Base-by-base conservation (phyloP, 2,888 invertebrate genomes). In the Eristalinus sepulchralis region DNA sequence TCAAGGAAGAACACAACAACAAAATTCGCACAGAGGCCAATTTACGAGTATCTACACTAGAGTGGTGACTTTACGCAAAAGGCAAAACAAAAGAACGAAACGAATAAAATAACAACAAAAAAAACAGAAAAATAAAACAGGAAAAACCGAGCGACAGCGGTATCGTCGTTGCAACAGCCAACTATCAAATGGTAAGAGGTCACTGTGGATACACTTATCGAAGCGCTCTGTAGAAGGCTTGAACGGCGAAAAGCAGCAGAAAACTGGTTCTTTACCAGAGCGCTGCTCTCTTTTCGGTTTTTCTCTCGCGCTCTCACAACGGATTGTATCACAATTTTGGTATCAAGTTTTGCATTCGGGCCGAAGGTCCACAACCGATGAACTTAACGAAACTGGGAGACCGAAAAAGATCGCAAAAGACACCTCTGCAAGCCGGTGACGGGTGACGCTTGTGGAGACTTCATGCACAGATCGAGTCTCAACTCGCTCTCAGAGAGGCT, bases 171-270 rank as follows among this genome's bases (percentile, higher is more conserved):
- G 66, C 87, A 87, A 79, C 79, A 72, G 76, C 76, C 83, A 83
- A 87, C 83, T 80, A 80, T 83, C 87, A 83, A 87, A 87, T 87
- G 87, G 83, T 73, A 80, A 76, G 80, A 72, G 79, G 83, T 76
- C 78, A 83, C 59, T 63, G 20, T 75, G 60, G 67, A 83, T 73
- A 83, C 71, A 83, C 76, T 87, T 71, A 76, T 62, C 79, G 83
- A 80, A 83, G 83, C 47, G 47, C 78, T 86, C 84, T 22, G 39
- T 53, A 73, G 59, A 68, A 68, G 84, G 71, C 81, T 84, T 64
- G 33, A 73, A 27, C 53, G 53, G n/a, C 31, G 64, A 20, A 24
- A 31, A 55, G 22, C 31, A 33, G n/a, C 31, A 47, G 2, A 24
- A 77, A 86, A 86, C 85, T 63, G 78, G 85, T 86, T 86, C 68